These are phyloP conservation scores for Petrocephalus schoutedeni DNA, from an alignment of 2,797 vertebrate genomes.

Conservation along the genomic window DNA sequence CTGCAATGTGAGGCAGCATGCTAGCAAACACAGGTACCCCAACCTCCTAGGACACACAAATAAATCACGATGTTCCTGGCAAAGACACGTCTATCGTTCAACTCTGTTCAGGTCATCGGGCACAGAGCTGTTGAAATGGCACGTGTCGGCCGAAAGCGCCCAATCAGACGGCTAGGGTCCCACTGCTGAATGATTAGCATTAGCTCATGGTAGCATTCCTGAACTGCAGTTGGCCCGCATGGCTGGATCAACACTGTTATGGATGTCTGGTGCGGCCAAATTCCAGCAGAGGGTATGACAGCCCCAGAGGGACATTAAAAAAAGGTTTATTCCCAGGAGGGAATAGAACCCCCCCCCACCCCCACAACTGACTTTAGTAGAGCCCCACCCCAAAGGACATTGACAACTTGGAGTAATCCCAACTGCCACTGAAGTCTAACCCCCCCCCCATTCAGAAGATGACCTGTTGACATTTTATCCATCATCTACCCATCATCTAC, in stretches of 20 bases:
- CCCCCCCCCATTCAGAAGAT: not conserved
- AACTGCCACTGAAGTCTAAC: not conserved
- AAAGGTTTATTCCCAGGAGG: not conserved
- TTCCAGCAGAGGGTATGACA: not conserved
- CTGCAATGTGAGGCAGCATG: slow-evolving; percentile 15
- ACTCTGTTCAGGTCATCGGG: not conserved
- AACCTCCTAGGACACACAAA: not conserved
- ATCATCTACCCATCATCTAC: not conserved
- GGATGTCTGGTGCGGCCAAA: not conserved
- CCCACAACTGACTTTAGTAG: not conserved
- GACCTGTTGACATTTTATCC: not conserved
- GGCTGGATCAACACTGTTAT: not conserved
- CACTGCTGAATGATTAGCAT: not conserved
- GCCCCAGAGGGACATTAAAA: not conserved
- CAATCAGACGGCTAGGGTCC: not conserved
- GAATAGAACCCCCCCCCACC: not conserved
- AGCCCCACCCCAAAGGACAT: not conserved
- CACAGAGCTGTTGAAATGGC: not conserved
- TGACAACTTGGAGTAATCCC: not conserved
- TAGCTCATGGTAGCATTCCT: not conserved
- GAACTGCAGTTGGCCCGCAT: not conserved
- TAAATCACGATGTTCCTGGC: not conserved
- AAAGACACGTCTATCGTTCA: not conserved
- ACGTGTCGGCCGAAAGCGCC: not conserved
- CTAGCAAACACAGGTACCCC: not conserved